A percentile compares a stretch with the other conserved stretches of the same genome.
Evolutionary conservation across 2,888 invertebrate species (phyloP).

Genomic region (Idaea dimidiata): DNA sequence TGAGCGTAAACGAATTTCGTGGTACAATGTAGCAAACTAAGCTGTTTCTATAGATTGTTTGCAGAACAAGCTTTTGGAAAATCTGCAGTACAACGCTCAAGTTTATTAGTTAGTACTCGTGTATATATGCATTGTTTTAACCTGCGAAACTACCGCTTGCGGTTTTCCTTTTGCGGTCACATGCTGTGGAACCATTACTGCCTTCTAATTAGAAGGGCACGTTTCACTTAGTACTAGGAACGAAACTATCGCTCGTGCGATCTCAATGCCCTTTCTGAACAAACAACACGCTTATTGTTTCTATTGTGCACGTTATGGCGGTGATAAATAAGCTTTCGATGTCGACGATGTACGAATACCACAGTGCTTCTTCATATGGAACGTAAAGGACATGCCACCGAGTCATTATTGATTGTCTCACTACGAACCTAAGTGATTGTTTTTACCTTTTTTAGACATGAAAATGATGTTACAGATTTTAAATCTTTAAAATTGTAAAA

Average conservation of each 20-base stretch:
- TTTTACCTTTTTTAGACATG: background rate
- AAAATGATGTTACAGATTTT: background rate
- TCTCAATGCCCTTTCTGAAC: constrained; percentile 31
- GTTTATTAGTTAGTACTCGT: constrained; percentile 31
- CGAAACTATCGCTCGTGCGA: constrained; percentile 35
- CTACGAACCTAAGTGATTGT: background rate
- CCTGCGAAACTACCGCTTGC: constrained; percentile 43
- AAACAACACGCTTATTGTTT: constrained; percentile 35
- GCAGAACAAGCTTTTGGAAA: background rate
- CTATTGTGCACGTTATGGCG: constrained; percentile 32
- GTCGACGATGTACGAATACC: constrained; percentile 4
- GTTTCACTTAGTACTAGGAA: constrained; percentile 33
- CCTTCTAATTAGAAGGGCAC: constrained; percentile 59
- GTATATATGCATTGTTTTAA: constrained; percentile 56
- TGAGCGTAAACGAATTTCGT: background rate
- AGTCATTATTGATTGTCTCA: background rate
- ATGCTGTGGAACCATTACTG: constrained; percentile 49
- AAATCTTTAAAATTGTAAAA: background rate
- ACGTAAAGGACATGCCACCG: constrained; percentile 1
- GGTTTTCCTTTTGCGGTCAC: constrained; percentile 54
- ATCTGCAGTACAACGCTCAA: background rate
- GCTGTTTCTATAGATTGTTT: background rate
- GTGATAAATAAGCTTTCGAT: constrained; percentile 33
- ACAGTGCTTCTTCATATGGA: constrained; percentile 7
- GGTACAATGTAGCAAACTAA: background rate